Base-by-base conservation (phyloP, 1,140 invertebrate species). In the Drosophila kepulauana region DNA sequence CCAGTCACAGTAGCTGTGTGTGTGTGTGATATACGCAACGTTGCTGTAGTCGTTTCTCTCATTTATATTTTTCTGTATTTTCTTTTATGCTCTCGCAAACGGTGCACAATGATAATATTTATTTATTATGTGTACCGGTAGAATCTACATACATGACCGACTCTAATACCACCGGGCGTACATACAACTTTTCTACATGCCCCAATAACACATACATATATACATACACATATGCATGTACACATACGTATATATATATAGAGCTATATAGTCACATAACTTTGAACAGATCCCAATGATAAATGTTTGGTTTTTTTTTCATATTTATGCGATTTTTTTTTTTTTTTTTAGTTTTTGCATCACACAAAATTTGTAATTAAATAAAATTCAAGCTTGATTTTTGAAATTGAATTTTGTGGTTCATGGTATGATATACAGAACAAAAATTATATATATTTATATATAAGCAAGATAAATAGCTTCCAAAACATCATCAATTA, bases 241-340 rank as follows among this genome's bases (percentile, higher is more conserved):
- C 35, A 38, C 35, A 38, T 10, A 48, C 20, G 20, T 73, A 38
- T 5, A 38, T 43, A 35, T 66, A 51, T 73, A 48, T 75, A 75
- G 35, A 67, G 62, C 38, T 70, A 25, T 76, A 75, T 70, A 78
- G 68, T 74, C 69, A 87, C 84, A 84, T 70, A 81, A 68, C 85
- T 89, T 89, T 88, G 84, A 88, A 88, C 84, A 88, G 84, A 88
- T 88, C 84, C 84, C 84, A 89, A 89, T 84, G 73, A 64, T 68
- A 84, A 81, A 84, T 81, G 75, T 78, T 79, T 63, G 65, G 30
- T 30, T 33, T 61, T 52, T 62, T 62, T 8, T 46, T 43, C 56
- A 25, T 33, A 52, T 38, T 38, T 52, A 11, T 54, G n/a, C 52
- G 33, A 56, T 57, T 49, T 33, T 15, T 67, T 64, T 66, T 46